These are phyloP conservation scores for Pseudocheirus occidentalis DNA, from an alignment of 2,797 vertebrate species.

Conservation along the genomic window DNA sequence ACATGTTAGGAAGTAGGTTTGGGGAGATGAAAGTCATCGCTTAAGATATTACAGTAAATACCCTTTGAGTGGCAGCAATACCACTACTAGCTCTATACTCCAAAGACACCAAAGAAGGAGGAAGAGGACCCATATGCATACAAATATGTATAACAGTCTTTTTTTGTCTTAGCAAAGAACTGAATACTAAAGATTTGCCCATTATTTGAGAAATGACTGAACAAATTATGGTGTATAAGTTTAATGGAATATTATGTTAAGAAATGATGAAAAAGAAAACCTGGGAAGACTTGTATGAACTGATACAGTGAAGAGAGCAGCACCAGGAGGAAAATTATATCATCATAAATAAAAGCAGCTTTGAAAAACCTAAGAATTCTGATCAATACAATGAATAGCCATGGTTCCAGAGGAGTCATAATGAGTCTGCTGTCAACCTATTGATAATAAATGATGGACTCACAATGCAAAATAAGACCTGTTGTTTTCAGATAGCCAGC, in stretches of 20 bases:
- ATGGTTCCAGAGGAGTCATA: background rate
- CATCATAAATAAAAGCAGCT: background rate
- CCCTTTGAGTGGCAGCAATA: background rate
- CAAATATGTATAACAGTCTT: background rate
- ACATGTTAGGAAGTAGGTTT: background rate
- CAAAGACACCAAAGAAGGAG: background rate
- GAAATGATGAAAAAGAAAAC: background rate
- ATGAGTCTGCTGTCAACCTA: background rate
- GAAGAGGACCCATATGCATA: background rate
- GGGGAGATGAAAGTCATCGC: background rate
- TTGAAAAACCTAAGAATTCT: background rate
- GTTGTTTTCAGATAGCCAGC: background rate
- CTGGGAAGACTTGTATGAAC: background rate
- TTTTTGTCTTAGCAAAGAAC: background rate
- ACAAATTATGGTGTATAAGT: background rate
- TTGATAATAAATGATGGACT: background rate
- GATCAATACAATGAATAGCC: background rate
- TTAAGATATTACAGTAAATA: background rate
- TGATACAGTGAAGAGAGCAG: background rate
- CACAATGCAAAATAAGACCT: background rate
- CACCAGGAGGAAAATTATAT: background rate
- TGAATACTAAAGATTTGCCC: background rate
- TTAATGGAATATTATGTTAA: background rate
- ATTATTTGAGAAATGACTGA: background rate
- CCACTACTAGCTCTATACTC: background rate